Base-by-base conservation (phyloP, 2,888 invertebrate species). In the Melanargia galathea region DNA sequence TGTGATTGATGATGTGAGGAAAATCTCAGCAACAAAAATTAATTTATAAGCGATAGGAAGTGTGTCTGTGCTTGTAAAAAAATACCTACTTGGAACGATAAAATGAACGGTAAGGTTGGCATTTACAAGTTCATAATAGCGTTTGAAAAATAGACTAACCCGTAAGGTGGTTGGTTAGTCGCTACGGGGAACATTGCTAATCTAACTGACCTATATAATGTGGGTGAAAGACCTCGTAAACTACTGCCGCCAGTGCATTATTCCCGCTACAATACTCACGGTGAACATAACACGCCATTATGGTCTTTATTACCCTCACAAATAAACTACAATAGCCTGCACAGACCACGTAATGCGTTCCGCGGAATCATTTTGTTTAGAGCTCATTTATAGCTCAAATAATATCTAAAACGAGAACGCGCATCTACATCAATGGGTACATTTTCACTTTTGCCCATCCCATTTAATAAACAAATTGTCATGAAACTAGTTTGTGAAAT, bases 181-280 rank as follows among this genome's bases (percentile, higher is more conserved):
- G 68, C 61, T 66, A 64, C 58, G 60, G 75, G 84, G 80, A 84
- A 83, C 84, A 81, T 83, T 81, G 83, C 87, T 90, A 91, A 90
- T 90, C 90, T 90, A 82, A 84, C 84, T 91, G 90, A 90, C 90
- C 90, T 80, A 91, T 91, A 89, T 90, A 82, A 77, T 79, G 79
- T 79, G 81, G 90, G 90, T 90, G 90, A 91, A 90, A 90, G 90
- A 91, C 90, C 90, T 90, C 90, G 81, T 91, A 89, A 90, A 90
- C 87, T 84, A 85, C 82, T 84, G 76, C 83, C 80, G 78, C 76
- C 78, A 80, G 83, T 84, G 86, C 86, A 88, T 86, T 88, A 87
- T 89, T 87, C 86, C 87, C 81, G 82, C 84, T 85, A 88, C 85
- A 84, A 84, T 86, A 81, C 82, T 77, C 70, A 69, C 70, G 70